A percentile compares a stretch with the other conserved stretches of the same genome.
phyloP scores from a whole-genome alignment of 2,888 invertebrate genomes.

The Eledona agricola region DNA sequence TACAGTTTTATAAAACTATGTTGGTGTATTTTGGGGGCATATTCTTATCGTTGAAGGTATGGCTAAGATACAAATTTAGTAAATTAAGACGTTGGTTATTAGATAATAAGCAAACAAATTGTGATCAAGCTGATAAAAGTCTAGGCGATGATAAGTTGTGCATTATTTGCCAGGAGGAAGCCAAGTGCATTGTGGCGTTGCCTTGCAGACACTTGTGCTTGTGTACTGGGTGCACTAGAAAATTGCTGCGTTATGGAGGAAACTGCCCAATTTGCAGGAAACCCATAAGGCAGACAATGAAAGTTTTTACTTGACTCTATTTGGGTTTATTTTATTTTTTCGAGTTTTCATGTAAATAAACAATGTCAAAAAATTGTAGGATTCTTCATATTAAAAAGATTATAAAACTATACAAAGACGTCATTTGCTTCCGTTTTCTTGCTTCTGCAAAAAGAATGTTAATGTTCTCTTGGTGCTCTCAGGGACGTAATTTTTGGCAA shows the following conservation, averaged over 20 bases:
- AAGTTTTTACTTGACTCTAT: conserved; percentile 66
- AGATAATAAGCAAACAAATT: too few species aligned
- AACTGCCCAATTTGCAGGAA: conserved; percentile 67
- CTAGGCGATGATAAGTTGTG: conserved; percentile 60
- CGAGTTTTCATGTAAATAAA: conserved; percentile 3
- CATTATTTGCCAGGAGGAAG: conserved; percentile 67
- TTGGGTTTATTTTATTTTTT: not conserved
- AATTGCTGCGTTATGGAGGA: conserved; percentile 60
- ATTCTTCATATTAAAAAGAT: conserved; percentile 6
- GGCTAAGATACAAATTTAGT: not conserved
- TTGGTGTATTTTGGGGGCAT: conserved; percentile 14
- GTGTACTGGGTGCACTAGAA: conserved; percentile 64
- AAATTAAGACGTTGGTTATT: too few species aligned
- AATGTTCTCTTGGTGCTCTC: conserved; percentile 64
- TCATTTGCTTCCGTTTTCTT: conserved; percentile 55
- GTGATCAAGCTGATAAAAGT: too few species aligned
- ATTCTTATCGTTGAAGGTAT: conserved; percentile 4
- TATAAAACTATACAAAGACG: not conserved
- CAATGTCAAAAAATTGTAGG: not conserved
- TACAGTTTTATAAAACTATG: conserved; percentile 49
- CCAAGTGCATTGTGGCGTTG: conserved; percentile 66
- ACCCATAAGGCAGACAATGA: conserved; percentile 67
- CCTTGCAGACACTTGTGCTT: conserved; percentile 69
- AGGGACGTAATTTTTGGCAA: conserved; percentile 66
- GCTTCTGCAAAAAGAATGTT: conserved; percentile 62